Percentiles rank a stretch among this genome's conserved stretches.
Conservation (phyloP, 1,140 invertebrate genomes). For the Brachystomella parvula region DNA sequence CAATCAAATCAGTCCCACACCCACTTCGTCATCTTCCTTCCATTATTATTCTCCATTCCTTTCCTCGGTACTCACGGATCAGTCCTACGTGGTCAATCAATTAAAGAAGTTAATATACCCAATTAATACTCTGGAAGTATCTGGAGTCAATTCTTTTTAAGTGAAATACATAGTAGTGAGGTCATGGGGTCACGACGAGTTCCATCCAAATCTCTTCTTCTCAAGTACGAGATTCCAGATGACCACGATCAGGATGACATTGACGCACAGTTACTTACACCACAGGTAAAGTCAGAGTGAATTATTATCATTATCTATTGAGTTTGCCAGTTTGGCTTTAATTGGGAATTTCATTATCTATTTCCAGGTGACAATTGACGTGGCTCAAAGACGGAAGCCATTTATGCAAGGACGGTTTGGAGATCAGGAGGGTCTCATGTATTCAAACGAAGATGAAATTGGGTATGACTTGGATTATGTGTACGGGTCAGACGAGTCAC, state of each 20-base stretch:
- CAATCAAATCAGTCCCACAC: too few species aligned
- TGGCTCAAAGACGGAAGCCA: background rate
- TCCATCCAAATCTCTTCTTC: background rate
- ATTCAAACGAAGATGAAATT: background rate
- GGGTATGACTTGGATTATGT: background rate
- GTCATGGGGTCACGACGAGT: background rate
- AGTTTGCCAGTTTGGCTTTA: background rate
- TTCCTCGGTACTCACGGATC: background rate
- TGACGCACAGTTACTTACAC: background rate
- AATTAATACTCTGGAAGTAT: background rate
- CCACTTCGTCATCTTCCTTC: background rate
- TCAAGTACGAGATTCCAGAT: background rate
- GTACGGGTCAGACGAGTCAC: background rate
- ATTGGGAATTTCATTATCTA: background rate
- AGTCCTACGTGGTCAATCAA: background rate
- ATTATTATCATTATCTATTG: background rate
- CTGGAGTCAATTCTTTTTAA: too few species aligned
- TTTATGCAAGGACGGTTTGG: background rate
- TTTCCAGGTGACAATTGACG: background rate
- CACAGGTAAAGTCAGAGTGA: background rate
- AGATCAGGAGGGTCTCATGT: background rate
- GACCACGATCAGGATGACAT: background rate
- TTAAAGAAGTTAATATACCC: background rate
- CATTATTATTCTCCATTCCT: background rate
- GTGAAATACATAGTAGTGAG: background rate